Conservation (phyloP, 2,797 vertebrate species). For the Rhinella marina region DNA sequence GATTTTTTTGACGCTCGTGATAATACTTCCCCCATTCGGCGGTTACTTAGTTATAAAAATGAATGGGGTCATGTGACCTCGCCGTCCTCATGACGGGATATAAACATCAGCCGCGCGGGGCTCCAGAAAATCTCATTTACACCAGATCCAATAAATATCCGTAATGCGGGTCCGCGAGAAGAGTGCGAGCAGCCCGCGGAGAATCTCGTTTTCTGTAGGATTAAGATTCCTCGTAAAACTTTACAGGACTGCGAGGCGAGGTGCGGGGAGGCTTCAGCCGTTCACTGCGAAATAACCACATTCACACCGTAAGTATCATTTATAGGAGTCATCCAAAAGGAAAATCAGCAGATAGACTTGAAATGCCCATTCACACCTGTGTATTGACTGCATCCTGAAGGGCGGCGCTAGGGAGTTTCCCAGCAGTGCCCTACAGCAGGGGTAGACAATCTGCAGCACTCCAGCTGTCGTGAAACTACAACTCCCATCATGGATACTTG, state of each 20-base stretch:
- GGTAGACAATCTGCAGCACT: too few relatives aligned
- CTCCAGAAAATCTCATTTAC: constrained; percentile 52
- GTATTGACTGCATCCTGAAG: too few relatives aligned
- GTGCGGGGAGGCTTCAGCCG: constrained; percentile 8
- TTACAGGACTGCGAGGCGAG: constrained; percentile 40
- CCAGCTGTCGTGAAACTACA: too few relatives aligned
- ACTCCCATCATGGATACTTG: too few relatives aligned
- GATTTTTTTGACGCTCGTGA: constrained; percentile 1
- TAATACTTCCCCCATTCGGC: background rate
- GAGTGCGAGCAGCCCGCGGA: constrained; percentile 7
- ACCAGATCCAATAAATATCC: constrained; percentile 53
- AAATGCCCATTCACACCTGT: too few relatives aligned
- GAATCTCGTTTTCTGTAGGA: constrained; percentile 53
- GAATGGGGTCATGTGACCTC: constrained; percentile 19
- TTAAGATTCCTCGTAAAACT: constrained; percentile 53
- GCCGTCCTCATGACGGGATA: constrained; percentile 26
- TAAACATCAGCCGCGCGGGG: constrained; percentile 35
- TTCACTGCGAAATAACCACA: constrained; percentile 6
- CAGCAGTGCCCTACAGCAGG: too few relatives aligned
- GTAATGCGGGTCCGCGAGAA: constrained; percentile 41
- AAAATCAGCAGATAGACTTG: too few relatives aligned
- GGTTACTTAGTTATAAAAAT: constrained; percentile 10
- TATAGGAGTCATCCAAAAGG: constrained; percentile 21
- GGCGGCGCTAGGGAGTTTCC: too few relatives aligned
- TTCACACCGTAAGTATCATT: constrained; percentile 18